phyloP scores from a whole-genome alignment of 2,888 invertebrate species.

The Stratiomys singularior region DNA sequence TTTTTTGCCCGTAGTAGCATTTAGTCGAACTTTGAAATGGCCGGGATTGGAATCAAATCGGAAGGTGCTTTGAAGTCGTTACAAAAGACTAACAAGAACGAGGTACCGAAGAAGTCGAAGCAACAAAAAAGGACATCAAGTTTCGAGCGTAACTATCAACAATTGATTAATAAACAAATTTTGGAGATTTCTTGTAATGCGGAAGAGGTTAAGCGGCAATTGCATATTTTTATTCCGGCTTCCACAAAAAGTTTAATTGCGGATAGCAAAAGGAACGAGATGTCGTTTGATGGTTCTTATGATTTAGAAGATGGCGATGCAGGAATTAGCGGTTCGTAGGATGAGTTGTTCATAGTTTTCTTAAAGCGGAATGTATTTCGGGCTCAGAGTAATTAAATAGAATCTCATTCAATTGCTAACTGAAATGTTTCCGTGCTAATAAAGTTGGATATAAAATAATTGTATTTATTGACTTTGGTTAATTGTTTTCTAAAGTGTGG shows the following conservation, averaged over 20 bases:
- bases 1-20: neutral
- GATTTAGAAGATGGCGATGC: neutral
- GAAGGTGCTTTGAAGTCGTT: neutral
- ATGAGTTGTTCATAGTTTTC: neutral
- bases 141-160: slow-evolving; percentile 58
- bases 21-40: neutral
- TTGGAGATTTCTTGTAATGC: slow-evolving; percentile 64
- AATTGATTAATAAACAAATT: slow-evolving; percentile 63
- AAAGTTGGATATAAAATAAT: too few relatives aligned
- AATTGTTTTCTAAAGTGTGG: too few relatives aligned
- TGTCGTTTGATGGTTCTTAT: neutral
- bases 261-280: neutral
- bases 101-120: neutral
- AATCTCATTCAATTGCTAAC: too few relatives aligned
- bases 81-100: neutral
- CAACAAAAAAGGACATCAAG: neutral
- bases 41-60: neutral
- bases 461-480: too few relatives aligned
- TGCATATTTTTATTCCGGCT: slow-evolving; percentile 77
- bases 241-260: neutral
- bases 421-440: too few relatives aligned
- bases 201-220: slow-evolving; percentile 70
- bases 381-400: too few relatives aligned
- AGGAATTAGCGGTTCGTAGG: neutral
- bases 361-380: too few relatives aligned